These are phyloP conservation scores for Drusus annulatus DNA, from an alignment of 1,140 invertebrate species.

Conservation along the genomic window DNA sequence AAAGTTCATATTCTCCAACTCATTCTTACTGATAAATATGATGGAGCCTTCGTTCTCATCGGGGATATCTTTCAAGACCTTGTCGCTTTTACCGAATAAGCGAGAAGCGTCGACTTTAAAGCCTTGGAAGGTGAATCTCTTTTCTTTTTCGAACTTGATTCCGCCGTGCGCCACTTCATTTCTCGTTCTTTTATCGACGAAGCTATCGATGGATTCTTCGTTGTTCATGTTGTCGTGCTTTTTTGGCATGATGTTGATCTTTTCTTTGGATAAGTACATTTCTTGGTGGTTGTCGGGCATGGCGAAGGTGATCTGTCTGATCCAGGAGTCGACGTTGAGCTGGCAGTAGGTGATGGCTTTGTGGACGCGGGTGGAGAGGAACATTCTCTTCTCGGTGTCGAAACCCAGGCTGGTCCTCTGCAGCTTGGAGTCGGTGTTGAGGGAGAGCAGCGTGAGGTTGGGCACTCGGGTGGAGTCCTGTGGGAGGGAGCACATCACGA, in stretches of 20 bases:
- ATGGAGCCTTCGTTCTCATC: constrained; percentile 76
- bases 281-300: constrained; percentile 65
- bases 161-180: constrained; percentile 64
- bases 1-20: constrained; percentile 74
- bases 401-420: constrained; percentile 73
- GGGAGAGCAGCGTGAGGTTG: constrained; percentile 66
- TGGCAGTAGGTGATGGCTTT: constrained; percentile 77
- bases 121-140: constrained; percentile 70
- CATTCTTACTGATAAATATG: constrained; percentile 76
- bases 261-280: constrained; percentile 62
- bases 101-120: constrained; percentile 70
- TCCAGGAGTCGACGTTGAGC: constrained; percentile 73
- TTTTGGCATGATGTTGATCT: constrained; percentile 57
- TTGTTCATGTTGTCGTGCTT: not conserved
- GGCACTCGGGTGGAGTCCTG: constrained; percentile 64
- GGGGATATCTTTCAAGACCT: constrained; percentile 73
- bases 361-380: constrained; percentile 74
- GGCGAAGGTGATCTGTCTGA: constrained; percentile 71
- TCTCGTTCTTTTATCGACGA: constrained; percentile 65
- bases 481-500: constrained; percentile 69
- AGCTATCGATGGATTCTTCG: not conserved
- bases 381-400: constrained; percentile 74
- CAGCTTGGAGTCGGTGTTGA: constrained; percentile 70
- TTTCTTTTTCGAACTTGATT: constrained; percentile 70
- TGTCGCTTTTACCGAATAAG: constrained; percentile 70